Evolutionary conservation across 2,113 vertebrate species (phyloP), one percentile per base, ranked within the genome.

Genomic region (Oceanites oceanicus): DNA sequence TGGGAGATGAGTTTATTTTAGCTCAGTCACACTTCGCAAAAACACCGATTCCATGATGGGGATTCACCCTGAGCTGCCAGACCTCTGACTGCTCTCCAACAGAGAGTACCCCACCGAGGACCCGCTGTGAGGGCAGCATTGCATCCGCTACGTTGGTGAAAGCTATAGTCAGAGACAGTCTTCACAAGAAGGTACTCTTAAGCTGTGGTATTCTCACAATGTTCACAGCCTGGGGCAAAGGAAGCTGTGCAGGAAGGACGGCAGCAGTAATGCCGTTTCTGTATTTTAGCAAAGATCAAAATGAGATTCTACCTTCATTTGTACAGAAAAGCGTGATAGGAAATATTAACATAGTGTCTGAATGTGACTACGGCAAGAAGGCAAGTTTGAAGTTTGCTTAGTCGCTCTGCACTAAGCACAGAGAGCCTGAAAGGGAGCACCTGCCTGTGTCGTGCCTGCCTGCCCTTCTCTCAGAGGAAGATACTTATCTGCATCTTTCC

Each of bases 11-110:
- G 23, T 45, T 86, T 49, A 22, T 38, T 80, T 86, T 14, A 63
- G 26, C 30, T 58, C 40, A 72, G n/a, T 19, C 47, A 32, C 23
- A 21, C 59, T 49, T 15, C 21, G 8, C n/a, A 68, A 72, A 62
- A 11, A 2, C 29, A 47, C 7, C 2, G 11, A 0, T 20, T 72
- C 36, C 25, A 5, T 5, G 44, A 11, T 5, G 38, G 32, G 40
- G n/a, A 21, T 26, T 30, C 68, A 63, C 15, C 40, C 49, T 9
- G 15, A 40, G 15, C 68, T 76, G 47, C 16, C 53, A 73, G 53
- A 71, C 5, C 22, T 50, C 40, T 45, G 53, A 18, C n/a, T 42
- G 30, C 29, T 42, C 40, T 47, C 63, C 40, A 22, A 21, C 0
- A 4, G n/a, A 26, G 40, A n/a, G 34, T 3, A 62, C 49, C 9